Evolutionary conservation across 2,888 invertebrate species (phyloP).

Genomic region (Pyrrhia umbra): DNA sequence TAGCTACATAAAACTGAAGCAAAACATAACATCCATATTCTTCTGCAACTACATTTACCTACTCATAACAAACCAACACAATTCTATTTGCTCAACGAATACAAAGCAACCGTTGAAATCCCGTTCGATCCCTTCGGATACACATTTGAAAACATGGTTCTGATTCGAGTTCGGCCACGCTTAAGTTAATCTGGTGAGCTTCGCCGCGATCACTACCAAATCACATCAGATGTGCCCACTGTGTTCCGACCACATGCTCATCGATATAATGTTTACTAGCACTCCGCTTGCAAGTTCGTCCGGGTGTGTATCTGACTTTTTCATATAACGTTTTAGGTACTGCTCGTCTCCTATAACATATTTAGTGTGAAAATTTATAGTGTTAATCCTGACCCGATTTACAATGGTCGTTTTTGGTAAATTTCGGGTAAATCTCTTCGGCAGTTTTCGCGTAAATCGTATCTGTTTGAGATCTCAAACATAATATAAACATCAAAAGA

Average conservation of each 20-base stretch:
- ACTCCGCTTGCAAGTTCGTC: too few relatives aligned
- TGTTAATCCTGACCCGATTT: too few relatives aligned
- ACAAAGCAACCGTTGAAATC: slow-evolving; percentile 65
- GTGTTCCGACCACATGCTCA: slow-evolving; percentile 28
- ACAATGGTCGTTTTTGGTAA: too few relatives aligned
- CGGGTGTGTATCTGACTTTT: too few relatives aligned
- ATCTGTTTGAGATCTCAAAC: too few relatives aligned
- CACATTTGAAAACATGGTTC: slow-evolving; percentile 68
- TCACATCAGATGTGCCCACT: slow-evolving; percentile 68
- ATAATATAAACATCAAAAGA: too few relatives aligned
- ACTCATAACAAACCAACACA: slow-evolving; percentile 44
- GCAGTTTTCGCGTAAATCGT: too few relatives aligned
- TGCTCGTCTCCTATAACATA: too few relatives aligned
- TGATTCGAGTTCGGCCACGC: slow-evolving; percentile 66
- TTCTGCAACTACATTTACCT: slow-evolving; percentile 27
- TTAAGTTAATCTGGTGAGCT: slow-evolving; percentile 71
- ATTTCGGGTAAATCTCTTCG: too few relatives aligned
- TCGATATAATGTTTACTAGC: slow-evolving; percentile 1
- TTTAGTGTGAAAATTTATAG: too few relatives aligned
- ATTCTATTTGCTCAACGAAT: slow-evolving; percentile 49
- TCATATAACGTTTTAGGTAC: too few relatives aligned
- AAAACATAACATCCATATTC: slow-evolving; percentile 13
- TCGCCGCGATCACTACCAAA: slow-evolving; percentile 70
- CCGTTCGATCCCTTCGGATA: slow-evolving; percentile 66
- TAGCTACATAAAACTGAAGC: too few relatives aligned